A percentile compares a stretch with the other conserved stretches of the same genome.
phyloP scores from a whole-genome alignment of 2,888 invertebrate species.

The Mycalesis mineus region DNA sequence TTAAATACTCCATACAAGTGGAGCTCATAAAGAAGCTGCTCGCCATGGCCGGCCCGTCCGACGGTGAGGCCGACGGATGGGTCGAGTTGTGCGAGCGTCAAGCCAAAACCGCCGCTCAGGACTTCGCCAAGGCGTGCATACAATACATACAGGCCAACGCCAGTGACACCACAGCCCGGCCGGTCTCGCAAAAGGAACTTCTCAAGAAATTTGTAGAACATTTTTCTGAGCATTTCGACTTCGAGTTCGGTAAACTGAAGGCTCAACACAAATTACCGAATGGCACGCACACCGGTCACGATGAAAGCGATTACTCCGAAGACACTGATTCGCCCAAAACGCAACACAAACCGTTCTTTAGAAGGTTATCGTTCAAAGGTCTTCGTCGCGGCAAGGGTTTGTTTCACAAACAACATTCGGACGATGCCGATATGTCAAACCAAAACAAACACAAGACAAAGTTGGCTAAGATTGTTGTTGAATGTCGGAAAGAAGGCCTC shows the following conservation, averaged over 20 bases:
- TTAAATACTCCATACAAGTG: slow-evolving; percentile 58
- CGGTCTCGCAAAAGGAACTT: slow-evolving; percentile 86
- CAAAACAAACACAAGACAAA: slow-evolving; percentile 88
- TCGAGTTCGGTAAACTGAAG: slow-evolving; percentile 81
- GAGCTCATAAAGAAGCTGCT: slow-evolving; percentile 73
- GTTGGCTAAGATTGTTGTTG: slow-evolving; percentile 93
- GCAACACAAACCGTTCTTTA: slow-evolving; percentile 89
- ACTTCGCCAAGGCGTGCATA: slow-evolving; percentile 92
- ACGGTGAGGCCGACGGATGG: slow-evolving; percentile 84
- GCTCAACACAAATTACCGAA: slow-evolving; percentile 67
- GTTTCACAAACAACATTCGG: slow-evolving; percentile 94
- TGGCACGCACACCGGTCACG: slow-evolving; percentile 69
- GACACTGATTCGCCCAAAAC: slow-evolving; percentile 89
- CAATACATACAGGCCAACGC: slow-evolving; percentile 85
- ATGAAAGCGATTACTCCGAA: slow-evolving; percentile 84
- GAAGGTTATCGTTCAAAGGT: slow-evolving; percentile 92
- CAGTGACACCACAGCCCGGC: slow-evolving; percentile 79
- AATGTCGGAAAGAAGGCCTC: slow-evolving; percentile 94
- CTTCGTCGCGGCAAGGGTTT: slow-evolving; percentile 88
- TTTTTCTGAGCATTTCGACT: slow-evolving; percentile 91
- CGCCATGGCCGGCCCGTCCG: slow-evolving; percentile 78
- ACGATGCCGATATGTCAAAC: slow-evolving; percentile 86
- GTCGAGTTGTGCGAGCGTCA: slow-evolving; percentile 92
- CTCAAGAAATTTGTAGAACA: slow-evolving; percentile 89
- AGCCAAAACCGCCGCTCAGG: slow-evolving; percentile 89